phyloP scores from a whole-genome alignment of 1,140 invertebrate species.

The Macrobrachium rosenbergii region DNA sequence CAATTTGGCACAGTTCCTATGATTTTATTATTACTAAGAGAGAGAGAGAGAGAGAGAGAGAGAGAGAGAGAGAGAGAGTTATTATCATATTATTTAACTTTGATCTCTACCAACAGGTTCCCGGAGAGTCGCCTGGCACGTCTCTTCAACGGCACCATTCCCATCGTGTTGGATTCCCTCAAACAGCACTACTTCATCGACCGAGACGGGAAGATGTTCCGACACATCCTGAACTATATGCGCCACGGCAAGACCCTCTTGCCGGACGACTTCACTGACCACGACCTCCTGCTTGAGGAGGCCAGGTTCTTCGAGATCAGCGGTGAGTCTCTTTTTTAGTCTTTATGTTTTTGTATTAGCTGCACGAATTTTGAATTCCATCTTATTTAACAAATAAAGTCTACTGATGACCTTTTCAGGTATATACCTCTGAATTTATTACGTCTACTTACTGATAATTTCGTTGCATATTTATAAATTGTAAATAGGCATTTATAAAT shows the following conservation, averaged over 20 bases:
- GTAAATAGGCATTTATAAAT: too few relatives aligned
- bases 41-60: too few relatives aligned
- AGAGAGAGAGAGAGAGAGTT: not conserved
- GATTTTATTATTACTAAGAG: too few relatives aligned
- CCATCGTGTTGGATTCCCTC: constrained; percentile 94
- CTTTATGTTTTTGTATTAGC: not conserved
- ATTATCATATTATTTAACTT: not conserved
- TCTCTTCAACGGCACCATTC: constrained; percentile 96
- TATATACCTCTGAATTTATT: too few relatives aligned
- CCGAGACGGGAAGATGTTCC: constrained; percentile 73
- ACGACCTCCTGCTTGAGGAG: constrained; percentile 93
- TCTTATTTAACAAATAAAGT: too few relatives aligned
- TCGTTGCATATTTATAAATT: too few relatives aligned
- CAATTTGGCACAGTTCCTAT: too few relatives aligned
- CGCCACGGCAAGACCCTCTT: constrained; percentile 89
- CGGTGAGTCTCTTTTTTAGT: constrained; percentile 76
- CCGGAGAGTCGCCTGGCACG: constrained; percentile 92
- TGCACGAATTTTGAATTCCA: too few relatives aligned
- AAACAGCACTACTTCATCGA: constrained; percentile 99
- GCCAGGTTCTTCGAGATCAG: constrained; percentile 92
- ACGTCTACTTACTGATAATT: too few relatives aligned
- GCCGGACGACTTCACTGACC: constrained; percentile 87
- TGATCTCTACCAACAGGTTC: constrained; percentile 76
- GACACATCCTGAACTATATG: constrained; percentile 96
- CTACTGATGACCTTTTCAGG: too few relatives aligned